A percentile compares a stretch with the other conserved stretches of the same genome.
Evolutionary conservation across 2,113 vertebrate genomes (phyloP).

Genomic region (Chitala chitala): DNA sequence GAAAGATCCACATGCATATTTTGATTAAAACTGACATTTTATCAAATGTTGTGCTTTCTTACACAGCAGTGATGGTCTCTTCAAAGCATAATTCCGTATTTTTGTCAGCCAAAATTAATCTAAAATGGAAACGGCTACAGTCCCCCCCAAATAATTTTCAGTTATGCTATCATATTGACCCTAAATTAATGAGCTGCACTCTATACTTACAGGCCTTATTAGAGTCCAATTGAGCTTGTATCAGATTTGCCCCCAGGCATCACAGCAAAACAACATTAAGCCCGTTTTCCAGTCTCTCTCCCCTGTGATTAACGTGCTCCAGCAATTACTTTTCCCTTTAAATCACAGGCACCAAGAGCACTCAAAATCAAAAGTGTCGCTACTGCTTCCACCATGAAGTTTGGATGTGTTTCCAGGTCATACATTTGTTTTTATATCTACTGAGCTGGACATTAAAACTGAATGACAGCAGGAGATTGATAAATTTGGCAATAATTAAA

Average conservation of each 20-base stretch:
- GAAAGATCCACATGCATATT: neutral
- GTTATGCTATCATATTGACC: conserved; percentile 39
- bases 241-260: conserved; percentile 42
- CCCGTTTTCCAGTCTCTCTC: conserved; percentile 49
- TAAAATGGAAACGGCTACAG: neutral
- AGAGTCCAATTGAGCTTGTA: conserved; percentile 59
- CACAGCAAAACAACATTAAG: conserved; percentile 53
- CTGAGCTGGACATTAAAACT: too few species aligned
- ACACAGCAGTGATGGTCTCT: neutral
- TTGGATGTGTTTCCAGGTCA: too few species aligned
- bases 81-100: neutral
- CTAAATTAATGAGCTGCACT: conserved; percentile 42
- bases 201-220: conserved; percentile 58
- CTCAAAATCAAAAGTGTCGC: conserved; percentile 50
- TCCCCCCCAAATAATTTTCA: neutral
- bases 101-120: neutral
- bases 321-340: conserved; percentile 55
- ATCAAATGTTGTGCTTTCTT: neutral
- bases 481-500: too few species aligned
- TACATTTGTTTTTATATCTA: too few species aligned
- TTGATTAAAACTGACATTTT: neutral
- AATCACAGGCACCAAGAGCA: conserved; percentile 52
- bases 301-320: conserved; percentile 52
- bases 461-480: too few species aligned
- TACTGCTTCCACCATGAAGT: conserved; percentile 28